Conservation (phyloP, 1,140 invertebrate genomes). For the Pararge aegeria region DNA sequence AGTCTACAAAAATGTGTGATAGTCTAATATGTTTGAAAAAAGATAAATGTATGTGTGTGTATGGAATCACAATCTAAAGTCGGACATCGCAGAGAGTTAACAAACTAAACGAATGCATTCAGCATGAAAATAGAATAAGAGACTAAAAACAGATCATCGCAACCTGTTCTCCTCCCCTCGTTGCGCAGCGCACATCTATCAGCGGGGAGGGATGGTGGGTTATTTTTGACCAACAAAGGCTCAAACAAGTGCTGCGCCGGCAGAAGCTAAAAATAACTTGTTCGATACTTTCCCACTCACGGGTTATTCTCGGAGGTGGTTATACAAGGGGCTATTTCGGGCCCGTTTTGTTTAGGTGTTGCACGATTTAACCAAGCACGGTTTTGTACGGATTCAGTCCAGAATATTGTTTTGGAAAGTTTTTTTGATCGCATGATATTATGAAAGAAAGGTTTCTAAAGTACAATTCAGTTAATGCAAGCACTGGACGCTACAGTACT, state of each 20-base stretch:
- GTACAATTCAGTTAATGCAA: too few relatives aligned
- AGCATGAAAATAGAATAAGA: slow-evolving; percentile 15
- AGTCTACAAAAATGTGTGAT: too few relatives aligned
- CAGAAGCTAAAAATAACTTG: slow-evolving; percentile 48
- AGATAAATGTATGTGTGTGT: too few relatives aligned
- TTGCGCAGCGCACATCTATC: slow-evolving; percentile 29
- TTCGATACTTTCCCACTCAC: slow-evolving; percentile 57
- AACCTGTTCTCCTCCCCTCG: slow-evolving; percentile 29
- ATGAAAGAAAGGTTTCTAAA: not conserved
- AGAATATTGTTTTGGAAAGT: slow-evolving; percentile 2
- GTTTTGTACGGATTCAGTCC: slow-evolving; percentile 13
- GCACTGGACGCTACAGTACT: too few relatives aligned
- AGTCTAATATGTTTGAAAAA: too few relatives aligned
- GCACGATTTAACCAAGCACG: slow-evolving; percentile 25
- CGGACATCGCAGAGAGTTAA: too few relatives aligned
- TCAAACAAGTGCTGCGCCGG: slow-evolving; percentile 46
- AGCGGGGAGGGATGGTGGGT: slow-evolving; percentile 37
- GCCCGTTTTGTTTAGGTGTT: slow-evolving; percentile 47
- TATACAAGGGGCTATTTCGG: slow-evolving; percentile 60
- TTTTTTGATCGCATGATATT: not conserved
- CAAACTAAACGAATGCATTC: not conserved
- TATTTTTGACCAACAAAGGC: slow-evolving; percentile 61
- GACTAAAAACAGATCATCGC: slow-evolving; percentile 25
- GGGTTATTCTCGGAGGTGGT: slow-evolving; percentile 52
- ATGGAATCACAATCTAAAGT: not conserved